A percentile compares a stretch with the other conserved stretches of the same genome.
These are phyloP conservation scores for Brenthis ino DNA, from an alignment of 2,888 invertebrate genomes.

Conservation along the genomic window DNA sequence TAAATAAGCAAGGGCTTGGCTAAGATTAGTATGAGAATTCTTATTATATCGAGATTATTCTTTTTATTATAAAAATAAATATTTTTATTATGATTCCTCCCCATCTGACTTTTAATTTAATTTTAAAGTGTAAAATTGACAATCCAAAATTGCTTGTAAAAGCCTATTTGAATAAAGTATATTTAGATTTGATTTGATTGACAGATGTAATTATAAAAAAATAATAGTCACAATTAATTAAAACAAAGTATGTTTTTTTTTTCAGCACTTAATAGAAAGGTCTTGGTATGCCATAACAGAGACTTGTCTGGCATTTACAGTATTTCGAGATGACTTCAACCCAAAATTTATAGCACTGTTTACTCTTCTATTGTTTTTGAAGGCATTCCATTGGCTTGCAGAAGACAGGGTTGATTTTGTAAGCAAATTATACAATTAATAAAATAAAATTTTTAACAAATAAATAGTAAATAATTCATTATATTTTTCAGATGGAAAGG, in stretches of 20 bases:
- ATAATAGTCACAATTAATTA: neutral
- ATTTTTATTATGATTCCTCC: no score
- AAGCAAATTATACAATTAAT: slow-evolving; percentile 71
- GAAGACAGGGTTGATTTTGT: slow-evolving; percentile 99
- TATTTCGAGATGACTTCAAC: slow-evolving; percentile 99
- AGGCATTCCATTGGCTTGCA: slow-evolving; percentile 99
- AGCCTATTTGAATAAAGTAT: no score
- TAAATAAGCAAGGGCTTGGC: no score
- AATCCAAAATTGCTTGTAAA: no score
- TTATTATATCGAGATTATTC: no score
- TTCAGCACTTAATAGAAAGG: slow-evolving; percentile 97
- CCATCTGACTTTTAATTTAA: no score
- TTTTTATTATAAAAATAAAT: no score
- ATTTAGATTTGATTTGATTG: no score
- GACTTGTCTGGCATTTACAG: slow-evolving; percentile 99
- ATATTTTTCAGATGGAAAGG: slow-evolving; percentile 93
- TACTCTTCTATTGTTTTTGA: slow-evolving; percentile 96
- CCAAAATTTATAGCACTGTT: slow-evolving; percentile 99
- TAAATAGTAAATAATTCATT: neutral
- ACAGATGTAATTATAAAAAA: neutral
- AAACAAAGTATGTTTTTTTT: slow-evolving; percentile 16
- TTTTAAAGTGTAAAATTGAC: no score
- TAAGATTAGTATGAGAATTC: no score
- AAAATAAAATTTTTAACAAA: neutral
- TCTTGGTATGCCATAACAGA: slow-evolving; percentile 99